Evolutionary conservation across 2,888 invertebrate species (phyloP), one percentile per base, ranked within the genome.

Genomic region (Acanthococcus lagerstroemiae): DNA sequence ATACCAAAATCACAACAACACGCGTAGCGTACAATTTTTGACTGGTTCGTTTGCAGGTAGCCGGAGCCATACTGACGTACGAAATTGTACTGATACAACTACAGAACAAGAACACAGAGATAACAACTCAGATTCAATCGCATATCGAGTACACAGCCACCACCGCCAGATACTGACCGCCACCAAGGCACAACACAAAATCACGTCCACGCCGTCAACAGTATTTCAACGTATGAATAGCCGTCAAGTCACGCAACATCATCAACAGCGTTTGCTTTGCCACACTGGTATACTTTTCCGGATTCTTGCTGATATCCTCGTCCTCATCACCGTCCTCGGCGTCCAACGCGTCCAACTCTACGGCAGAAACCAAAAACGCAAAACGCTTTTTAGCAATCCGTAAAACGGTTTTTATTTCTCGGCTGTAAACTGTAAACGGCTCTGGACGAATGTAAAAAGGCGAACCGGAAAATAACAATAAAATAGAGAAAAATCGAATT

Each of bases 221-320:
- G 45, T 55, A 65, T 21, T 65, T 65, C 46, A 65, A 65, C 7
- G 52, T 55, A 69, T 84, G 82, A 76, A 90, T 81, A 0, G 83
- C 83, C 58, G 82, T 82, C 27, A 90, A 78, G 75, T 90, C 90
- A 65, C 85, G 80, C 71, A 88, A 78, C 66, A 89, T 77, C 82
- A 88, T 84, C 50, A 61, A 52, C 15, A 61, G 24, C 61, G 50
- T 61, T 15, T 61, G 61, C 24, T 61, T 61, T 12, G 24, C 61
- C n/a, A 52, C 12, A 37, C 37, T 50, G n/a, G 9, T 27, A 21
- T 50, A 50, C 17, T 30, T 61, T 21, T 44, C 54, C 0, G 52
- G 1, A 37, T 52, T 37, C 2, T 61, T 22, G 21, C 24, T 27
- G 30, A 50, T 52, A 27, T 50, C 37, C 9, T 61, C 61, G 15